Percentiles rank a stretch among this genome's conserved stretches.
Evolutionary conservation across 2,888 invertebrate genomes (phyloP).

Genomic region (Julus scanicus): DNA sequence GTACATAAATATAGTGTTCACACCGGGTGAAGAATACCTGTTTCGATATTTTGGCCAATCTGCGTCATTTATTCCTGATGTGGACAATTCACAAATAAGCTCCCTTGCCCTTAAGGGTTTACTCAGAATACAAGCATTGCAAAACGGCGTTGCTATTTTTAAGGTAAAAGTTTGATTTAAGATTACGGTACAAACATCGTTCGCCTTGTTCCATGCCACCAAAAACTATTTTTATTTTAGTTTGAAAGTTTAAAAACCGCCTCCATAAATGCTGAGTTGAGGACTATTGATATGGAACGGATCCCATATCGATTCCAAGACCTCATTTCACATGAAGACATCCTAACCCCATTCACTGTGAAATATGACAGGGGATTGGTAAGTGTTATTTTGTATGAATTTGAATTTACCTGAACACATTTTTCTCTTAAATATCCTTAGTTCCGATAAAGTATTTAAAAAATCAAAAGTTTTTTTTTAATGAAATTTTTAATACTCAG

Average conservation of each 20-base stretch:
- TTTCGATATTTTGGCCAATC: conserved; percentile 46
- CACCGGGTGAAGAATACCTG: conserved; percentile 40
- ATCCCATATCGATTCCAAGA: background rate
- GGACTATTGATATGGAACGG: conserved; percentile 44
- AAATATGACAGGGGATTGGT: conserved; percentile 31
- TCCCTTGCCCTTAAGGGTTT: background rate
- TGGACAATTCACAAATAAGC: conserved; percentile 9
- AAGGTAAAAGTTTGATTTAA: conserved; percentile 6
- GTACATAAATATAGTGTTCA: background rate
- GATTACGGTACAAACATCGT: background rate
- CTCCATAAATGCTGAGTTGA: conserved; percentile 26
- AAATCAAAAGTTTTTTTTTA: too few relatives aligned
- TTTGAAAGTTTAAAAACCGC: background rate
- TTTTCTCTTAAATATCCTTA: too few relatives aligned
- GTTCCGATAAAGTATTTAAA: too few relatives aligned
- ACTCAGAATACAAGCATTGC: background rate
- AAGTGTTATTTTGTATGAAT: background rate
- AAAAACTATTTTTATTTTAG: conserved; percentile 6
- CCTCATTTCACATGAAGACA: background rate
- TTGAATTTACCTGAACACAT: too few relatives aligned
- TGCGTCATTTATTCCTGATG: conserved; percentile 26
- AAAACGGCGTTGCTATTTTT: background rate
- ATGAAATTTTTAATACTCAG: too few relatives aligned
- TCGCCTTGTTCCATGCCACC: background rate
- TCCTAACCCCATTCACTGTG: conserved; percentile 20